Conservation (phyloP, 2,888 invertebrate species). For the Lordiphosa fenestrarum region DNA sequence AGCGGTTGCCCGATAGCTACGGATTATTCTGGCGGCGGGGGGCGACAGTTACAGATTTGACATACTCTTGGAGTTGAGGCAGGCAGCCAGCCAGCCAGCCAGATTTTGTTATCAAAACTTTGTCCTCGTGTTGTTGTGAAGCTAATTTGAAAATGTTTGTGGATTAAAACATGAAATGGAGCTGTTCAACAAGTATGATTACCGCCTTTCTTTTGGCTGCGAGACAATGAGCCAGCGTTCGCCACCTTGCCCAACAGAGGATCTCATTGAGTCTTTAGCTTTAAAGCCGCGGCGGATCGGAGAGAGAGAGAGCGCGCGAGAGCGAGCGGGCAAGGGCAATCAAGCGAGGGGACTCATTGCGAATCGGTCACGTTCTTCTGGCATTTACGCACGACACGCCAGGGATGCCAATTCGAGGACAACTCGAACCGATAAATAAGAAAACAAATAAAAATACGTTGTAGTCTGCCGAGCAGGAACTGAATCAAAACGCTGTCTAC, state of each 20-base stretch:
- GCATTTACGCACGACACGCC: constrained; percentile 30
- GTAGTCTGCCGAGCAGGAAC: neutral
- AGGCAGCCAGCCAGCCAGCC: constrained; percentile 7
- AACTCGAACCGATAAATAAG: constrained; percentile 17
- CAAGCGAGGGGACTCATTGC: neutral
- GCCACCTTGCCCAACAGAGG: too few species aligned
- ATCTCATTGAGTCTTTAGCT: too few species aligned
- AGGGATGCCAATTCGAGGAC: constrained; percentile 6
- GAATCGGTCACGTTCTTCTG: constrained; percentile 24
- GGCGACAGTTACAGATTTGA: constrained; percentile 31
- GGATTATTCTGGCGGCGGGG: constrained; percentile 8
- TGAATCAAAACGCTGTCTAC: neutral
- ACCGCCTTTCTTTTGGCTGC: neutral
- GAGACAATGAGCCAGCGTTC: too few species aligned
- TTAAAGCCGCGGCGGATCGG: too few species aligned
- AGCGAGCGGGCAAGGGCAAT: too few species aligned
- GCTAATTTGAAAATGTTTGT: constrained; percentile 28
- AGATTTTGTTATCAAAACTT: constrained; percentile 34
- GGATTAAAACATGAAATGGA: constrained; percentile 1
- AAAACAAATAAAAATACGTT: constrained; percentile 8
- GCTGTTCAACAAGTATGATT: constrained; percentile 6
- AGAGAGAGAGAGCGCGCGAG: too few species aligned
- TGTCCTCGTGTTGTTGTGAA: constrained; percentile 28
- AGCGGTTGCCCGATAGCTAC: constrained; percentile 29
- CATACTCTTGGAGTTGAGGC: constrained; percentile 15